Base-by-base conservation (phyloP, 2,797 vertebrate genomes). In the Helicolenus hilgendorfi region DNA sequence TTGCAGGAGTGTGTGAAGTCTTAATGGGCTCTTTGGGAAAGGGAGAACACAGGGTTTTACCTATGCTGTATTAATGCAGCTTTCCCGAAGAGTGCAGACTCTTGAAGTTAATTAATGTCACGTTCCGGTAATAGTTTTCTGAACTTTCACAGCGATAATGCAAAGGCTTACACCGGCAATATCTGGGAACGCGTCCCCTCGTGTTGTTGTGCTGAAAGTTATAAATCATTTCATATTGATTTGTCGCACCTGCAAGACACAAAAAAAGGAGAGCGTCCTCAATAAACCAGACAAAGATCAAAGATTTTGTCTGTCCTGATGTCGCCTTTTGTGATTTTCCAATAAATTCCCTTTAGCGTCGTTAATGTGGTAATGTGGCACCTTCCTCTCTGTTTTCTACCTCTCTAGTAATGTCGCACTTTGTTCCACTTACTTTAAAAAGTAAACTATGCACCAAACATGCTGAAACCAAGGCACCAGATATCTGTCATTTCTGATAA, bases 221-320 rank as follows among this genome's bases (percentile, higher is more conserved):
- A 72, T 80, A 81, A 92, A 93, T 92, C 86, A 89, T 89, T 87
- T 81, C 2, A 60, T 72, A 93, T 90, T 26, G 89, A 93, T 92
- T 86, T 68, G 41, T 26, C 41, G 36, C 65, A 41, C 62, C 83
- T 59, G 81, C 35, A 0, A 36, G 83, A 74, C 70, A 73, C 35
- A 68, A 18, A 83, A 18, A 83, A 64, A 70, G 49, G 3, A 38
- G 76, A 81, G 53, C 6, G 18, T 78, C 80, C 70, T 86, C 78
- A 83, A 89, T 64, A 72, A 82, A 65, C 36, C 65, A 83, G 87
- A 92, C 80, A 69, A 56, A 77, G 75, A 88, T 87, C 62, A 81
- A 83, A 89, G 86, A 91, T 77, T 85, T 64, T 35, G 70, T 92
- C 77, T 75, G 70, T 86, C 55, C 41, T 63, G 36, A 53, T 38